phyloP scores from a whole-genome alignment of 2,888 invertebrate species.

The Archips crataeganus region DNA sequence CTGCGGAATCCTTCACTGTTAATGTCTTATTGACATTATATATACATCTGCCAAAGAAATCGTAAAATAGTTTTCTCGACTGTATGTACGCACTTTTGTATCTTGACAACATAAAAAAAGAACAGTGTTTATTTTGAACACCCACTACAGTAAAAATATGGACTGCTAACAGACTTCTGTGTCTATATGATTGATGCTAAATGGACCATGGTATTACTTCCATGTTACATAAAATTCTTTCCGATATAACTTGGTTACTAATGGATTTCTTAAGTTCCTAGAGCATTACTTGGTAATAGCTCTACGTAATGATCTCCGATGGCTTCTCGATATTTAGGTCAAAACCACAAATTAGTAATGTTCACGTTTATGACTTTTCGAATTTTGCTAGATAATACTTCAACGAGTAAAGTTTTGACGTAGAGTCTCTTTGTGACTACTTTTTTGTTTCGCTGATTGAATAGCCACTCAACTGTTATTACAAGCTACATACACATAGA shows the following conservation, averaged over 20 bases:
- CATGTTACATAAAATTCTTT: conserved; percentile 35
- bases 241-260: conserved; percentile 25
- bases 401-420: neutral
- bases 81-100: too few species aligned
- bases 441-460: too few species aligned
- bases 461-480: too few species aligned
- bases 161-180: neutral
- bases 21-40: too few species aligned
- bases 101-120: too few species aligned
- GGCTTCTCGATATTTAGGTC: neutral
- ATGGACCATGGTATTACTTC: conserved; percentile 32
- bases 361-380: neutral
- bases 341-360: neutral
- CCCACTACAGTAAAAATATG: neutral
- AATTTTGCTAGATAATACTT: neutral
- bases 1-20: too few species aligned
- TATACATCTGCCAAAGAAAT: too few species aligned
- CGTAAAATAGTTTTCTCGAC: too few species aligned
- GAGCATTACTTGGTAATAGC: conserved; percentile 15
- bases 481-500: too few species aligned
- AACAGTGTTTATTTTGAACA: neutral
- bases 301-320: neutral
- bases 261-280: conserved; percentile 30
- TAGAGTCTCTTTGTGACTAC: neutral
- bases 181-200: neutral